Evolutionary conservation across 2,113 vertebrate species (phyloP).

Genomic region (Casuarius casuarius): DNA sequence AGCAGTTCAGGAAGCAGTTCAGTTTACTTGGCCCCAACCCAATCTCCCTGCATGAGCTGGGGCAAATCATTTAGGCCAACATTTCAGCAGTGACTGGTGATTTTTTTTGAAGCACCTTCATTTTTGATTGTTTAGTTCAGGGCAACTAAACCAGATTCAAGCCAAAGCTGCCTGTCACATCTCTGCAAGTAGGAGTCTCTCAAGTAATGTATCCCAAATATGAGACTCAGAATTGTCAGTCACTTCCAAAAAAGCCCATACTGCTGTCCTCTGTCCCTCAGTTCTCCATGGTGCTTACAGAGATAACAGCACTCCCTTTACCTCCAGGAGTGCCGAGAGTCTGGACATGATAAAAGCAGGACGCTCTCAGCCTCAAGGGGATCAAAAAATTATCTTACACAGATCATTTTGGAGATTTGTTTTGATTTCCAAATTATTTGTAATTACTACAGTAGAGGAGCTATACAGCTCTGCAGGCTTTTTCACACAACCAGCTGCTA

Average conservation of each 20-base stretch:
- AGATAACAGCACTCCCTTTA: not conserved
- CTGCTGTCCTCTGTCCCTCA: not conserved
- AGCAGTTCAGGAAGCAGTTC: not conserved
- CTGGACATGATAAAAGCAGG: not conserved
- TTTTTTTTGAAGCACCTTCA: not conserved
- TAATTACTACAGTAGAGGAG: not conserved
- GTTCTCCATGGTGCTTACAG: not conserved
- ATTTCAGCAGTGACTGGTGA: not conserved
- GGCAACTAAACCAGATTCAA: not conserved
- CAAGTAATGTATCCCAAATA: not conserved
- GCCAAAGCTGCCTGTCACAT: not conserved
- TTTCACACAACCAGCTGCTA: not conserved
- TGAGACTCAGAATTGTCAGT: not conserved
- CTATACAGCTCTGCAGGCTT: not conserved
- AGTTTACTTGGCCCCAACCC: not conserved
- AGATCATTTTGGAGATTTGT: not conserved
- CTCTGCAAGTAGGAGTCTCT: not conserved
- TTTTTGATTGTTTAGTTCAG: not conserved
- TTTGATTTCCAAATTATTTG: not conserved
- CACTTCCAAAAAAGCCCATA: not conserved
- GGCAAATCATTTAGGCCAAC: not conserved
- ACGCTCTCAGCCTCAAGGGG: not conserved
- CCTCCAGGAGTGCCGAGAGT: slow-evolving; percentile 21
- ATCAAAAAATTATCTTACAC: not conserved
- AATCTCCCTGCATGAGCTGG: not conserved